Conservation (phyloP, 2,113 vertebrate species). For the Gymnogyps californianus region DNA sequence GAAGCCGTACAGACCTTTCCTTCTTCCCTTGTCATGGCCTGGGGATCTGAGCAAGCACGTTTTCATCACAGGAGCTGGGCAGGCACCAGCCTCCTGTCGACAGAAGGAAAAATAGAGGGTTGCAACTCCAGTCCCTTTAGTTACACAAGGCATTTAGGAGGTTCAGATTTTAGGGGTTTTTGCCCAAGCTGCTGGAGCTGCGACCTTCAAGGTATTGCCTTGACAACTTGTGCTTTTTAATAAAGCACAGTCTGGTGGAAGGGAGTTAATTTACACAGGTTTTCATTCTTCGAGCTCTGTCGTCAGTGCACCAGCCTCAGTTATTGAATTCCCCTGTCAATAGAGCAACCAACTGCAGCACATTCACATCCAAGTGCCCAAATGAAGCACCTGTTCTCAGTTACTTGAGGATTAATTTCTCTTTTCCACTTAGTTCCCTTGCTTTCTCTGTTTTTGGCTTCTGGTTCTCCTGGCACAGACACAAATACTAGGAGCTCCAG, state of each 20-base stretch:
- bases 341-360: constrained; percentile 48
- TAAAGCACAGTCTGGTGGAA: constrained; percentile 35
- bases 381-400: constrained; percentile 59
- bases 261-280: constrained; percentile 28
- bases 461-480: neutral
- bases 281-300: constrained; percentile 41
- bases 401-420: constrained; percentile 51
- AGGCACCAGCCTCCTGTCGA: neutral
- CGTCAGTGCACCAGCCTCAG: constrained; percentile 23
- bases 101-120: neutral
- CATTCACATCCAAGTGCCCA: constrained; percentile 28
- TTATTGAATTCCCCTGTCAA: constrained; percentile 37
- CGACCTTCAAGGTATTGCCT: constrained; percentile 51
- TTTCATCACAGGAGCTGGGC: neutral
- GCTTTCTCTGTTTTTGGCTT: constrained; percentile 8
- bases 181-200: neutral
- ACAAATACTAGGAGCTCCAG: neutral
- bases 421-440: constrained; percentile 7
- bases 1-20: neutral
- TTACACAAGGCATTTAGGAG: neutral
- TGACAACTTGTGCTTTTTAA: constrained; percentile 33
- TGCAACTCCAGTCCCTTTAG: neutral
- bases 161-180: neutral
- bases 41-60: neutral
- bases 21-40: neutral